Base-by-base conservation (phyloP, 2,888 invertebrate genomes). In the Diarsia mendica region DNA sequence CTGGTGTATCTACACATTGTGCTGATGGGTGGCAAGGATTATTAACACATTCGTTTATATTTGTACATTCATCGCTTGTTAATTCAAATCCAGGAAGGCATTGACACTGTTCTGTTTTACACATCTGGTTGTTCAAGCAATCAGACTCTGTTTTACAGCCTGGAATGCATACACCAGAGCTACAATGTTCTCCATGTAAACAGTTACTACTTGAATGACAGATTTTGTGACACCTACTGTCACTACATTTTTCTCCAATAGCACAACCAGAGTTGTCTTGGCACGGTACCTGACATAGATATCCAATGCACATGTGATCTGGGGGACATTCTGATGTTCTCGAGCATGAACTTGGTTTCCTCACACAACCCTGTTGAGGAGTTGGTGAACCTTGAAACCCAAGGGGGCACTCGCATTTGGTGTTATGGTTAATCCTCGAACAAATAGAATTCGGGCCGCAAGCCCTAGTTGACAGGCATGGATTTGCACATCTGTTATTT, bases 131-230 rank as follows among this genome's bases (percentile, higher is more conserved):
- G 60, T 97, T 95, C 65, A 97, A 97, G 90, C 99, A 99, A 89
- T 99, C 99, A 3, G 97, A 97, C 91, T 98, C 98, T 0, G 97
- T 97, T 79, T 98, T 97, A 91, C 99, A 99, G 10, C 99, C 99
- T 4, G 98, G 97, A 89, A 98, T 97, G 90, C 99, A 99, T 61
- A 97, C 97, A 71, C 99, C 98, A 80, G 97, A 97, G 83, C 97
- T 97, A 88, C 99, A 99, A 77, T 99, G 97, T 95, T 99, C 99
- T 67, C 99, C 99, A 3, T 98, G 98, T 87, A 99, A 96, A 89
- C 99, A 99, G 90, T 99, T 99, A 89, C 98, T 98, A 91, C 98
- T 98, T 15, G 98, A 98, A 90, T 98, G 98, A 91, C 99, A 99
- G 53, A 99, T 97, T 96, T 98, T 99, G 33, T 98, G 97, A 89